Percentiles rank a stretch among this genome's conserved stretches.
Conservation (phyloP, 2,797 vertebrate genomes). For the Pogonophryne albipinna region DNA sequence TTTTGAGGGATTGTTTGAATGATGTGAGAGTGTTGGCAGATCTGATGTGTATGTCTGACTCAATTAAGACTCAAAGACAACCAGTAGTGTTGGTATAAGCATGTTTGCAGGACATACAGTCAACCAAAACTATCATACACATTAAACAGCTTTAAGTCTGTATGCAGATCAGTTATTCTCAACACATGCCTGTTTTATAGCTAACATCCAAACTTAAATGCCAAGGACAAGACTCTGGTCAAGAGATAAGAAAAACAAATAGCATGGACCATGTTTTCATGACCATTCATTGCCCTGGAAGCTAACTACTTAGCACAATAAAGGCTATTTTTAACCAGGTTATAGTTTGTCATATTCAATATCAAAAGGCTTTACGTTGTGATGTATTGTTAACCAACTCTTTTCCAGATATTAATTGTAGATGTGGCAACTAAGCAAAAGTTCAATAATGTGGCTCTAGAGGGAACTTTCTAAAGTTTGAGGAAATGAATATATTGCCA, state of each 20-base stretch:
- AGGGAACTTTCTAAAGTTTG: not conserved
- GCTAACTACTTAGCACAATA: not conserved
- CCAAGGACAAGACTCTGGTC: not conserved
- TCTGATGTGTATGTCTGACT: not conserved
- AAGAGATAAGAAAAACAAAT: not conserved
- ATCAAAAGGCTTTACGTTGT: not conserved
- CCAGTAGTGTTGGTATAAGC: not conserved
- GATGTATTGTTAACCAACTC: not conserved
- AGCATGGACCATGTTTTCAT: not conserved
- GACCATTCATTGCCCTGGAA: not conserved
- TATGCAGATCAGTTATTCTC: not conserved
- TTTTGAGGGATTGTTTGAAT: too few relatives aligned
- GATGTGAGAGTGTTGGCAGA: too few relatives aligned
- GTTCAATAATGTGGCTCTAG: not conserved
- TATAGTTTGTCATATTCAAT: not conserved
- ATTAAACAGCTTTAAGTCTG: not conserved
- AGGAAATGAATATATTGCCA: not conserved
- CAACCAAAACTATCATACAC: not conserved
- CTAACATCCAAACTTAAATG: not conserved
- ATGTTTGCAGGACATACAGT: not conserved
- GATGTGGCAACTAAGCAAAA: not conserved
- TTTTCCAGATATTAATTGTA: not conserved
- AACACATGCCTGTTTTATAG: not conserved
- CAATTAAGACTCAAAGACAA: not conserved
- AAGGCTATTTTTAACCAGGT: not conserved